Conservation (phyloP, 2,797 vertebrate genomes). For the Remorina albescens region DNA sequence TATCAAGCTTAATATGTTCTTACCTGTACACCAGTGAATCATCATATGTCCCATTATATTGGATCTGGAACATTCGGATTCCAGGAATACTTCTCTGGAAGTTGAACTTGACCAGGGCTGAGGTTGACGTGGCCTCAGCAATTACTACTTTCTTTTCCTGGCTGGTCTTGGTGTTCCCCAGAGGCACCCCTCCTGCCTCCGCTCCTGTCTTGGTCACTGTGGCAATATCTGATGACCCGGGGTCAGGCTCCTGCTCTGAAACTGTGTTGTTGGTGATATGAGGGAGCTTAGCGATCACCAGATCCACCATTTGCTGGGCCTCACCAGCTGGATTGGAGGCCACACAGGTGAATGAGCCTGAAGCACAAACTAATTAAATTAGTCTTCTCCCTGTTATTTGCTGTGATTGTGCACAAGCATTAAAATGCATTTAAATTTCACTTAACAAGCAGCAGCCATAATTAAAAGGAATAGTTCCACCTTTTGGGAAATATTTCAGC, state of each 20-base stretch:
- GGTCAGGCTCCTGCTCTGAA: constrained; percentile 92
- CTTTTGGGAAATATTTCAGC: neutral
- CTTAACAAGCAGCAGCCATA: neutral
- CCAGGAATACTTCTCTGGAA: constrained; percentile 98
- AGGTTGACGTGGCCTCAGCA: constrained; percentile 93
- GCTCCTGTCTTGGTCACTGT: constrained; percentile 95
- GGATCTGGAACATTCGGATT: constrained; percentile 99
- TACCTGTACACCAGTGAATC: constrained; percentile 99
- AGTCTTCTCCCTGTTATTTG: neutral
- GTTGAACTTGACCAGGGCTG: constrained; percentile 95
- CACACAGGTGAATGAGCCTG: constrained; percentile 96
- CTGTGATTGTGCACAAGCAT: neutral
- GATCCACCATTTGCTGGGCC: constrained; percentile 92
- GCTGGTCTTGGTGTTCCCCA: constrained; percentile 91
- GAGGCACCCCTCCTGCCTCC: constrained; percentile 82
- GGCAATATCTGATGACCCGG: constrained; percentile 97
- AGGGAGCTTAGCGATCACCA: constrained; percentile 96
- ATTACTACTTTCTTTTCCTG: constrained; percentile 95
- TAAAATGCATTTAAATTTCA: neutral
- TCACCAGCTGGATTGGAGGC: constrained; percentile 98
- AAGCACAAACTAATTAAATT: constrained; percentile 22
- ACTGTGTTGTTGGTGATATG: constrained; percentile 95
- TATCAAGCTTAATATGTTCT: constrained; percentile 41
- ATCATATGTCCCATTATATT: constrained; percentile 98
- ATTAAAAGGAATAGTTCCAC: neutral